Base-by-base conservation (phyloP, 2,797 vertebrate species). In the Neoniphon sammara region DNA sequence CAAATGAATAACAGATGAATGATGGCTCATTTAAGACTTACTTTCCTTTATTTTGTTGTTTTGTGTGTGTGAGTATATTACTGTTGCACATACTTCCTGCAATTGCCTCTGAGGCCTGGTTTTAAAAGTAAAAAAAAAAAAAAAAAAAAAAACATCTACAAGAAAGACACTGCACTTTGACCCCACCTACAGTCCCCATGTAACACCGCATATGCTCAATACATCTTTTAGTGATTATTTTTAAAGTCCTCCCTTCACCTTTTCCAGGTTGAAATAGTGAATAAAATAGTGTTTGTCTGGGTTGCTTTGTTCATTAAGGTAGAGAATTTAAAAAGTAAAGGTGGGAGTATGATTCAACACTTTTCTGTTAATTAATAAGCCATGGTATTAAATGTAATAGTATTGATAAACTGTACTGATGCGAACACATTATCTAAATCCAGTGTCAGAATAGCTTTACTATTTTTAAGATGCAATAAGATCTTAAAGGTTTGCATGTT, bases 261-360 rank as follows among this genome's bases (percentile, higher is more conserved):
- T 57, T 36, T 18, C 3, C 27, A 66, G 20, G 1, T 66, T 80
- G 44, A 39, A 63, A 65, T 72, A 21, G 53, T 73, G 64, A 75
- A 52, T 70, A 65, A 78, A 66, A 63, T 21, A 53, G 54, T 52
- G 73, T 75, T 39, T 47, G 20, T 56, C 44, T 30, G 17, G 18
- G 63, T 46, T 63, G 63, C 63, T 73, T 66, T 84, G 78, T 77
- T 74, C 66, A 74, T 23, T 75, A 83, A 72, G 75, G 64, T 31
- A 77, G 76, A 83, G 79, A 74, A 80, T 76, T 81, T 75, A 68
- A 79, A 10, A 78, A 54, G 66, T 79, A 84, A 82, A 79, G 79
- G 85, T 74, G 76, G 44, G 76, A 77, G 44, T 17, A 52, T 12
- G 72, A 78, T 81, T 80, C 78, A 78, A 82, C 83, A 85, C 69